These are phyloP conservation scores for Peromyscus maniculatus DNA, from an alignment of 2,113 vertebrate species.

Conservation along the genomic window DNA sequence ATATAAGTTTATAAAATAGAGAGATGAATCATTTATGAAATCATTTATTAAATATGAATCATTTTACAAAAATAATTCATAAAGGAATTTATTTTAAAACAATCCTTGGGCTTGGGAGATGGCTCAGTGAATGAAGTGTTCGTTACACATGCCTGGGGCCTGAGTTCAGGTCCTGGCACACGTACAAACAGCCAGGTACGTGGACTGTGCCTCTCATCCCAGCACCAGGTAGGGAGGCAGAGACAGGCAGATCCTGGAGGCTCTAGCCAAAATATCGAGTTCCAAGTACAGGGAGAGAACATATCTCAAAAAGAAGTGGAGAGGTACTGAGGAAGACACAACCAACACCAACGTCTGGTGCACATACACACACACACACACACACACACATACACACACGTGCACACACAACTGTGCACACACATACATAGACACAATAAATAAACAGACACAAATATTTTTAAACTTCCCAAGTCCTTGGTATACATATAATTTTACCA, in stretches of 20 bases:
- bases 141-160: too few relatives aligned
- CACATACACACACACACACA: too few relatives aligned
- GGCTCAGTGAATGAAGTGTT: not conserved
- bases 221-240: not conserved
- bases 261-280: not conserved
- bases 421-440: not conserved
- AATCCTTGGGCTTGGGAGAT: not conserved
- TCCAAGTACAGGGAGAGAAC: not conserved
- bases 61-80: not conserved
- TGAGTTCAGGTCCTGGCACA: not conserved
- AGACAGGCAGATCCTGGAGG: not conserved
- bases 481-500: not conserved
- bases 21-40: not conserved
- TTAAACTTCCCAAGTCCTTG: not conserved
- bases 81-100: not conserved
- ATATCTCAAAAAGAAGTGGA: not conserved
- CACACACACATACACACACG: not conserved
- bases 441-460: not conserved
- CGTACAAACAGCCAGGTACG: not conserved
- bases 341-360: not conserved
- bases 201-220: not conserved
- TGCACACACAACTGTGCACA: accelerated
- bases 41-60: not conserved
- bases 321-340: not conserved
- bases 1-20: not conserved